Evolutionary conservation across 2,113 vertebrate species (phyloP).

Genomic region (Caloenas nicobarica): DNA sequence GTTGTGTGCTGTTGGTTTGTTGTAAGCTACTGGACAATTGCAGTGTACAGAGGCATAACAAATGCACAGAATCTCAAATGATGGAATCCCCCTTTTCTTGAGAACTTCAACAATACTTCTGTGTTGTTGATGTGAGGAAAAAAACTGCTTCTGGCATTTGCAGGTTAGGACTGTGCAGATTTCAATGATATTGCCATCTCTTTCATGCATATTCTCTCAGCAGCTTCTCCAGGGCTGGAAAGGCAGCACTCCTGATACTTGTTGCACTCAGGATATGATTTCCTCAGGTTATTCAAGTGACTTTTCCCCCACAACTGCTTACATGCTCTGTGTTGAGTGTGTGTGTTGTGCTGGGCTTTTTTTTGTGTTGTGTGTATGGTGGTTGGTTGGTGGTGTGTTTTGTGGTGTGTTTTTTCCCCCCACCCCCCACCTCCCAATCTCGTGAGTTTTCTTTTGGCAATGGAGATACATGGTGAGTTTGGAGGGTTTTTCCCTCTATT

Average conservation of each 20-base stretch:
- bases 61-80: background rate
- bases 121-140: background rate
- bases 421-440: background rate
- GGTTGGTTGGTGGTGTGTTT: no score
- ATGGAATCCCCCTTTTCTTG: background rate
- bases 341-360: no score
- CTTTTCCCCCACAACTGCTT: background rate
- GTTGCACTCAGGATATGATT: background rate
- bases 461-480: background rate
- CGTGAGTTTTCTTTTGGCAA: background rate
- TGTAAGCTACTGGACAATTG: background rate
- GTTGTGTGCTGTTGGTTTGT: background rate
- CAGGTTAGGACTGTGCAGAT: background rate
- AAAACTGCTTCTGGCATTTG: background rate
- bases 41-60: background rate
- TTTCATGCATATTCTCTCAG: background rate
- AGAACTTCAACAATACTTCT: background rate
- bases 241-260: background rate
- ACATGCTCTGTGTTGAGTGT: no score
- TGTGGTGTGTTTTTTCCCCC: background rate
- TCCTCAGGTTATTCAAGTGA: background rate
- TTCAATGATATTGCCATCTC: background rate
- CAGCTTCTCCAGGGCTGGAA: background rate
- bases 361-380: no score
- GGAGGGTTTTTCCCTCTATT: background rate